These are phyloP conservation scores for Eulemur rubriventer DNA, from an alignment of 2,797 vertebrate species.

Conservation along the genomic window DNA sequence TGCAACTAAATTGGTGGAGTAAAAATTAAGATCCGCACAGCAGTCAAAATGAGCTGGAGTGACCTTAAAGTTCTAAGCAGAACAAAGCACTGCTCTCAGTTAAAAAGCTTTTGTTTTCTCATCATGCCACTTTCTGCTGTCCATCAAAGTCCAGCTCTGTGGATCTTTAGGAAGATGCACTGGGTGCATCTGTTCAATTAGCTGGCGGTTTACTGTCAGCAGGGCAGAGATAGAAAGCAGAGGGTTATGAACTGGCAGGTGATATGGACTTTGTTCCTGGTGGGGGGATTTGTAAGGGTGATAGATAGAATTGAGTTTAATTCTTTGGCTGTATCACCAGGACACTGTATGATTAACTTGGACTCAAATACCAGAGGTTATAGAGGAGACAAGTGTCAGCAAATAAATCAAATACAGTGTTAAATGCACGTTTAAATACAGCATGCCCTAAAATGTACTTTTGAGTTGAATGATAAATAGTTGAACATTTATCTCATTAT, in stretches of 20 bases:
- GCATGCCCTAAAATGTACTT: not conserved
- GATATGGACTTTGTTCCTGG: not conserved
- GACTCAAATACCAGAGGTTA: constrained; percentile 5
- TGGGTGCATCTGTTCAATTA: constrained; percentile 65
- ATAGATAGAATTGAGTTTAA: constrained; percentile 32
- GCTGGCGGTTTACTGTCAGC: constrained; percentile 48
- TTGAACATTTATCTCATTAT: not conserved
- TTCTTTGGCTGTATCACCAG: not conserved
- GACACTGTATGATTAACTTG: constrained; percentile 7
- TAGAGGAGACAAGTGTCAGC: constrained; percentile 11
- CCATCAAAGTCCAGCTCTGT: constrained; percentile 48
- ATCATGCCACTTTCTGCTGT: constrained; percentile 39
- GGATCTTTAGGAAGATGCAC: constrained; percentile 28
- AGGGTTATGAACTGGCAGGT: constrained; percentile 34
- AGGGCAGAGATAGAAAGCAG: constrained; percentile 20
- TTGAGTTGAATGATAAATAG: not conserved
- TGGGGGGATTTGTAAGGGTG: constrained; percentile 22
- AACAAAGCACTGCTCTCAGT: constrained; percentile 59
- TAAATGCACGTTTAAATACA: not conserved
- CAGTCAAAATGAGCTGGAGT: constrained; percentile 52
- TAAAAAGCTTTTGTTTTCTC: constrained; percentile 61
- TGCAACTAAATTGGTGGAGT: constrained; percentile 68
- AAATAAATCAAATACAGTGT: not conserved
- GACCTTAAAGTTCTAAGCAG: constrained; percentile 59
- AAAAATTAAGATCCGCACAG: constrained; percentile 72